Base-by-base conservation (phyloP, 1,140 invertebrate species). In the Paraescarpia echinospica region DNA sequence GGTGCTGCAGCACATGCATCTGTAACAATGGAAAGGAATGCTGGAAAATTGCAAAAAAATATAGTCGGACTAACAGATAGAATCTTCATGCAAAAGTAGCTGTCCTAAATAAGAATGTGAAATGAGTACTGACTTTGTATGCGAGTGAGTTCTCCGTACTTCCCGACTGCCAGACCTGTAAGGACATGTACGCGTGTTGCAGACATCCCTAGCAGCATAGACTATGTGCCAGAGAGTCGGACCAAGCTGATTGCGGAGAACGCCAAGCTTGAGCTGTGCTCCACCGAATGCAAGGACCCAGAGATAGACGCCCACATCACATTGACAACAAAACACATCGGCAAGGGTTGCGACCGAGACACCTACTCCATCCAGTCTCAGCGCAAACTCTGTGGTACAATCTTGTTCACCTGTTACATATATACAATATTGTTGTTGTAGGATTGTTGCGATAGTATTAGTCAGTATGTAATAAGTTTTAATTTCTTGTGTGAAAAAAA, bases 291-390 rank as follows among this genome's bases (percentile, higher is more conserved):
- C 94, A 93, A 93, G 1, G 14, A 59, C 51, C 94, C 93, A n/a
- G 95, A 97, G 88, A 97, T 96, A 33, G 97, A 97, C 92, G 96
- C 96, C 97, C 5, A 97, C 97, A 96, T 98, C 33, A 97, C 97
- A 33, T 96, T 98, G 92, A 97, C 97, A 27, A 98, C 98, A 1
- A 97, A 97, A 90, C 98, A 98, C 95, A 98, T 98, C 94, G 98
- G 98, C 89, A 97, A 97, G 95, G 98, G 98, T 89, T 99, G 98
- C 96, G 98, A 99, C 95, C 96, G 98, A 8, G 98, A 99, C 95
- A 99, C 98, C 0, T 99, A 99, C 95, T 98, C 98, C 8, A 97
- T 99, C 31, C 97, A 98, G 93, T 98, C 98, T 31, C 98, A 99
- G 96, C 96, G 98, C n/a, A 98, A 98, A 96, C 96, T 99, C 0